Base-by-base conservation (phyloP, 2,888 invertebrate species). In the Chrysolina oricalcia region DNA sequence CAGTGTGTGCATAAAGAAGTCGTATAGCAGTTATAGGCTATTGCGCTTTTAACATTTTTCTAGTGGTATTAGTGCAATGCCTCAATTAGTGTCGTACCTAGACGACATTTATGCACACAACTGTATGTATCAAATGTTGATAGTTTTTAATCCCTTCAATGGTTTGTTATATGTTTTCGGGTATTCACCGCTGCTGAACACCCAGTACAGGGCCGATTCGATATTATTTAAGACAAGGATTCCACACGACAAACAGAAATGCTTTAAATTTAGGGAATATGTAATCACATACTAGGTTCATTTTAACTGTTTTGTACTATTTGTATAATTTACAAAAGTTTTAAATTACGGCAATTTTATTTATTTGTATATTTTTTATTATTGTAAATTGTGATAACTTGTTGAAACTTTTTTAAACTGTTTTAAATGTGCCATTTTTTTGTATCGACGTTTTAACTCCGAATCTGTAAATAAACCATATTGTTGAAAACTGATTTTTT, bases 191-290 rank as follows among this genome's bases (percentile, higher is more conserved):
- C 90, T 99, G 17, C 90, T 98, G 68, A 97, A 97, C 87, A 99
- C 99, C 0, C 99, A 99, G 89, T 98, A 95, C 89, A 92, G 99
- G 78, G 98, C 97, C 0, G 99, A 99, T 90, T 99, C 99, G 0
- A 97, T 99, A 83, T 91, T 99, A 15, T 99, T 99, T 89, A 99
- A 99, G 89, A 99, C 99, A 15, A 92, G 98, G 83, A 97, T 99
- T 90, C 98, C 99, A 23, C 97, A 97, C 87, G 98, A 98, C 87
- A 98, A 99, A 89, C 98, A 99, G 87, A 99, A 99, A 90, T 99
- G 99, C 90, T 99, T 99, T 89, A 98, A 98, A 89, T 99, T 97
- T 98, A 93, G 90, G 8, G 21, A 15, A 27, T 15, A 6, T 48
- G 5, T 11, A 6, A 48, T 41, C 15, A 21, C 56, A 21, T n/a